Evolutionary conservation across 1,140 invertebrate species (phyloP).

Genomic region (Orius insidiosus): DNA sequence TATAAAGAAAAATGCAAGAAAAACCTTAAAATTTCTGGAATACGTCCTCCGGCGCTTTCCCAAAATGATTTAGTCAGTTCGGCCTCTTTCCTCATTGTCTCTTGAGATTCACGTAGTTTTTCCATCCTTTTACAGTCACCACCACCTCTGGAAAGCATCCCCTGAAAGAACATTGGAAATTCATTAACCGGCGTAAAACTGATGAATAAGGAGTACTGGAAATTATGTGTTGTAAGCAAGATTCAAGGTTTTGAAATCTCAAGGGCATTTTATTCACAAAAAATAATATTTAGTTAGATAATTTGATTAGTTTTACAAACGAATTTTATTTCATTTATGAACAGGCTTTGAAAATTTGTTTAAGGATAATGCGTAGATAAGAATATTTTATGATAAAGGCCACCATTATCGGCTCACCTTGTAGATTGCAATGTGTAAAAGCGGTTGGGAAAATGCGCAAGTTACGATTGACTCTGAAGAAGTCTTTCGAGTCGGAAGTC

Average conservation of each 20-base stretch:
- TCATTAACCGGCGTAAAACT: not conserved
- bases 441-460: slow-evolving; percentile 37
- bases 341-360: too few relatives aligned
- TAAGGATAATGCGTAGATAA: not conserved
- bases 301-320: not conserved
- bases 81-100: slow-evolving; percentile 42
- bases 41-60: slow-evolving; percentile 43
- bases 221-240: not conserved
- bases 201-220: not conserved
- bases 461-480: slow-evolving; percentile 34
- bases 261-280: not conserved
- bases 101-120: slow-evolving; percentile 38
- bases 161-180: slow-evolving; percentile 10
- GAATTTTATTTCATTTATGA: not conserved
- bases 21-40: slow-evolving; percentile 37
- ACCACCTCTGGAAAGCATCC: slow-evolving; percentile 17
- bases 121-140: slow-evolving; percentile 33
- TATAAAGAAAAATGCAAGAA: not conserved
- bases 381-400: not conserved
- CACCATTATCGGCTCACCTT: slow-evolving; percentile 17
- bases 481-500: slow-evolving; percentile 27
- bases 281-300: not conserved
- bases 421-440: slow-evolving; percentile 37
- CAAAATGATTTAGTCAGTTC: slow-evolving; percentile 57
- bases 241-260: not conserved